phyloP scores from a whole-genome alignment of 37 sponge, comb jelly and placozoan genomes.

The Ephydatia muelleri region DNA sequence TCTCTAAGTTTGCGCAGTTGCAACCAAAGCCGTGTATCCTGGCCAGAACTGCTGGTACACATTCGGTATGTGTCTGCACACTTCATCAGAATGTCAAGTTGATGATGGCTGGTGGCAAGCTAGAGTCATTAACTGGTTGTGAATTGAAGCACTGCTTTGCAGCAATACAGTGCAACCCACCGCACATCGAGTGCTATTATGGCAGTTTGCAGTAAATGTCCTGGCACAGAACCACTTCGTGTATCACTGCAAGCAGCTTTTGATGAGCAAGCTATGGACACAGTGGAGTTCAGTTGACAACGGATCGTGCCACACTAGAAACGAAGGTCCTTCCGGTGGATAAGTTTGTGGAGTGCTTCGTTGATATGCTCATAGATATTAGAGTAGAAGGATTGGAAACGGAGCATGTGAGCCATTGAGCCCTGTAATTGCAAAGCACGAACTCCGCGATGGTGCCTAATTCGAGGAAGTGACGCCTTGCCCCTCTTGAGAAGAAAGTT shows the following conservation, averaged over 20 bases:
- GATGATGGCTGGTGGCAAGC: conserved; percentile 9
- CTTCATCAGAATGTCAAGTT: too few relatives aligned
- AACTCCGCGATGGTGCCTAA: too few relatives aligned
- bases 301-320: conserved; percentile 39
- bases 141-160: conserved; percentile 41
- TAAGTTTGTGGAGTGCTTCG: too few relatives aligned
- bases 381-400: too few relatives aligned
- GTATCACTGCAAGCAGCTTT: neutral
- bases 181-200: conserved; percentile 19
- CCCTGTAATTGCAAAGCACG: too few relatives aligned
- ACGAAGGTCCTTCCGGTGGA: conserved; percentile 23
- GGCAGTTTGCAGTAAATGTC: conserved; percentile 21
- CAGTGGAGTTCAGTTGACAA: conserved; percentile 21
- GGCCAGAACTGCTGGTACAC: too few relatives aligned
- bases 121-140: neutral
- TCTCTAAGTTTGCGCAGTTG: conserved; percentile 61
- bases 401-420: too few relatives aligned
- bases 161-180: conserved; percentile 37
- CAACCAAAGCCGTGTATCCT: conserved; percentile 50
- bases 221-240: neutral
- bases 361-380: too few relatives aligned
- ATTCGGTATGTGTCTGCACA: too few relatives aligned
- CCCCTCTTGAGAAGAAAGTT: too few relatives aligned
- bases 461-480: too few relatives aligned
- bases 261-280: conserved; percentile 41